Evolutionary conservation across 2,797 vertebrate species (phyloP).

Genomic region (Ibycter americanus): DNA sequence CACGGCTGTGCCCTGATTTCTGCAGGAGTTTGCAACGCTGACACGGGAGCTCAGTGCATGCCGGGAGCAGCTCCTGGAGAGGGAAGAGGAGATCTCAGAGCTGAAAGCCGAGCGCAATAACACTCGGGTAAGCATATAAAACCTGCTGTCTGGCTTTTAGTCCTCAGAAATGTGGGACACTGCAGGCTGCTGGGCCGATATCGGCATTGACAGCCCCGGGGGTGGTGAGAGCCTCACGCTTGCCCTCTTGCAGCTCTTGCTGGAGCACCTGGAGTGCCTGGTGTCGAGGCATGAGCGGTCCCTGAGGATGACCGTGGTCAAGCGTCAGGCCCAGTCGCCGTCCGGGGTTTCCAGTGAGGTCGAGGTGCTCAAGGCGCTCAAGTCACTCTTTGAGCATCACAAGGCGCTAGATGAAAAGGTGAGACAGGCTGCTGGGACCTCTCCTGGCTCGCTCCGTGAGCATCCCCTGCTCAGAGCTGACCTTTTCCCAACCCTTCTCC

Average conservation of each 20-base stretch:
- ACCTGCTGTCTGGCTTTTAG: background rate
- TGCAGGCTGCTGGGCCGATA: background rate
- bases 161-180: background rate
- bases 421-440: background rate
- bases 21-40: conserved; percentile 93
- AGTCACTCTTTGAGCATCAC: conserved; percentile 96
- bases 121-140: conserved; percentile 84
- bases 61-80: conserved; percentile 93
- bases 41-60: conserved; percentile 94
- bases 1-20: background rate
- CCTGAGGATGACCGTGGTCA: conserved; percentile 96
- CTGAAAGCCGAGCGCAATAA: conserved; percentile 98
- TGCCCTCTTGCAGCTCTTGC: conserved; percentile 81
- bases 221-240: background rate
- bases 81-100: conserved; percentile 97
- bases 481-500: background rate
- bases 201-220: background rate
- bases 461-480: background rate
- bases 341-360: conserved; percentile 97
- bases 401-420: conserved; percentile 98
- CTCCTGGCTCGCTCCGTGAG: rapidly evolving
- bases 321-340: conserved; percentile 92
- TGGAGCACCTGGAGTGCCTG: conserved; percentile 97
- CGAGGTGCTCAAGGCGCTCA: conserved; percentile 95
- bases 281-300: conserved; percentile 95